Conservation (phyloP, 2,888 invertebrate species). For the Eustalomyia histrio region DNA sequence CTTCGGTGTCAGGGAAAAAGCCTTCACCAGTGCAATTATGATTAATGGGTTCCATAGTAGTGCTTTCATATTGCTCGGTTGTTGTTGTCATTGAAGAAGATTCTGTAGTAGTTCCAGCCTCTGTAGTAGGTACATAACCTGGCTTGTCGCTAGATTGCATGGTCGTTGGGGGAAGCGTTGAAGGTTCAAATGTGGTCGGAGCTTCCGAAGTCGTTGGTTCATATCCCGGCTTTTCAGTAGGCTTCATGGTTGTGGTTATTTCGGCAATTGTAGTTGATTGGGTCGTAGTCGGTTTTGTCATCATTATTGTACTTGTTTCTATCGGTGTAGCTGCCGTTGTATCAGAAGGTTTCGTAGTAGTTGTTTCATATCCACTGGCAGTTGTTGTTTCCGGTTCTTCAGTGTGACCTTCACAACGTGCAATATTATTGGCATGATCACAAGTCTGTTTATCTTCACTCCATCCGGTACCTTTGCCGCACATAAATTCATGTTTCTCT, state of each 20-base stretch:
- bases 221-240: constrained; percentile 30
- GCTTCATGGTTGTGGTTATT: constrained; percentile 19
- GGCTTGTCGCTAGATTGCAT: constrained; percentile 60
- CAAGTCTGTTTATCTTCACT: constrained; percentile 83
- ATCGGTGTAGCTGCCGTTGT: constrained; percentile 40
- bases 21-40: constrained; percentile 78
- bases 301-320: constrained; percentile 20
- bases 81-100: constrained; percentile 57
- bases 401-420: constrained; percentile 72
- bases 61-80: constrained; percentile 62
- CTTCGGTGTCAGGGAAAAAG: constrained; percentile 79
- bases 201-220: constrained; percentile 37
- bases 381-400: constrained; percentile 49
- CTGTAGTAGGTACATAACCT: constrained; percentile 61
- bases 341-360: constrained; percentile 36
- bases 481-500: constrained; percentile 81
- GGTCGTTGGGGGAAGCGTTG: constrained; percentile 47
- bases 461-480: constrained; percentile 85
- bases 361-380: constrained; percentile 42
- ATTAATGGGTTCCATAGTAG: constrained; percentile 69
- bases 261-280: constrained; percentile 13
- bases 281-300: neutral
- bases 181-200: constrained; percentile 13
- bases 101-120: constrained; percentile 52
- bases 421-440: constrained; percentile 80